These are phyloP conservation scores for Choloepus didactylus DNA, from an alignment of 2,797 vertebrate species.

Conservation along the genomic window DNA sequence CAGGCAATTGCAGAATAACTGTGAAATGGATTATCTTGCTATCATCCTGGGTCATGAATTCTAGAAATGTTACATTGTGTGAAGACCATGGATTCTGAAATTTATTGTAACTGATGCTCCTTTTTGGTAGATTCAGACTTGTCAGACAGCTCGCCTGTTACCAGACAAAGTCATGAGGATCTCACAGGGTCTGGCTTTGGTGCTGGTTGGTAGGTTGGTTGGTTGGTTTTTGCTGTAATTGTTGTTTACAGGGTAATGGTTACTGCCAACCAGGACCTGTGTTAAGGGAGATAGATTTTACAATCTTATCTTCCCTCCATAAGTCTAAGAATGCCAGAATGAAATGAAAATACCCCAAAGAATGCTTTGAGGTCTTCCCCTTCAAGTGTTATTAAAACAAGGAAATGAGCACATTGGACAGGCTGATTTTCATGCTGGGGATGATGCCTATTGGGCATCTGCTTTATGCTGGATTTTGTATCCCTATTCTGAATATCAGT, in stretches of 20 bases:
- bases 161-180: not conserved
- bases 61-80: not conserved
- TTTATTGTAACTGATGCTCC: not conserved
- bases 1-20: not conserved
- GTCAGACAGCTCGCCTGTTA: not conserved
- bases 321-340: not conserved
- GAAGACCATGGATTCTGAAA: not conserved
- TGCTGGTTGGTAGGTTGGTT: not conserved
- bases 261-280: not conserved
- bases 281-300: slow-evolving; percentile 28
- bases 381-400: not conserved
- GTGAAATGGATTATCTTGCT: not conserved
- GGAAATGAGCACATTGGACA: slow-evolving; percentile 9
- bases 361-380: not conserved
- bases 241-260: slow-evolving; percentile 20
- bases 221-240: not conserved
- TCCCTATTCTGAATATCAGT: not conserved
- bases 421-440: not conserved
- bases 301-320: not conserved
- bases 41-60: not conserved
- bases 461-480: not conserved
- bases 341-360: not conserved
- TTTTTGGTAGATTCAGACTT: not conserved
- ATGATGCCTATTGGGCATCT: not conserved
- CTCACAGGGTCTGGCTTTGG: not conserved